Conservation (phyloP, 2,113 vertebrate genomes). For the Ammodramus savannarum region DNA sequence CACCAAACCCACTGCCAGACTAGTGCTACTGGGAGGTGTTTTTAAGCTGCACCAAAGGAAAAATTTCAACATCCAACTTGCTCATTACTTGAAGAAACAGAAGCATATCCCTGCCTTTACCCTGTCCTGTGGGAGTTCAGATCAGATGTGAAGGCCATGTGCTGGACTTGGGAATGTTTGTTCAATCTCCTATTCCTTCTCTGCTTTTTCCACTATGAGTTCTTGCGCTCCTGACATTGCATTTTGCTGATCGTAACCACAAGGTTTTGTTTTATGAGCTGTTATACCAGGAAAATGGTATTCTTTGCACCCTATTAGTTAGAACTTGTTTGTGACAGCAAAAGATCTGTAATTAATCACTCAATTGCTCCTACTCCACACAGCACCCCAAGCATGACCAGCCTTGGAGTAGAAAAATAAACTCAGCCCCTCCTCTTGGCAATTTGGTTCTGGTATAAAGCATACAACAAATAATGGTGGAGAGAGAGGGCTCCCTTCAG, state of each 20-base stretch:
- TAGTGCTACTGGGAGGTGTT: slow-evolving; percentile 44
- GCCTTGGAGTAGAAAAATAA: not conserved
- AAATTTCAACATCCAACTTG: slow-evolving; percentile 26
- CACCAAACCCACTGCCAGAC: slow-evolving; percentile 48
- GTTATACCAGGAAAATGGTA: slow-evolving; percentile 34
- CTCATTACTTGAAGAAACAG: slow-evolving; percentile 40
- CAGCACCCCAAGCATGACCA: not conserved
- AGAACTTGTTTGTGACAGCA: slow-evolving; percentile 23
- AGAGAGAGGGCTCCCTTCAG: not conserved
- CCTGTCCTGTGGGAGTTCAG: not conserved
- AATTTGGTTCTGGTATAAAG: not conserved
- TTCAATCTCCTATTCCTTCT: slow-evolving; percentile 32
- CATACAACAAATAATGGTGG: not conserved
- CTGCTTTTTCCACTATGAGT: not conserved
- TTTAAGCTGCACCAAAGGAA: slow-evolving; percentile 34
- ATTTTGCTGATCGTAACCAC: slow-evolving; percentile 42
- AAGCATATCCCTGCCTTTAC: not conserved
- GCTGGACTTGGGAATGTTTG: slow-evolving; percentile 19
- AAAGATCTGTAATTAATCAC: not conserved
- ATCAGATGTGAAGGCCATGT: slow-evolving; percentile 1
- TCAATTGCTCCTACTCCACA: not conserved
- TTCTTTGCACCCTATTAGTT: slow-evolving; percentile 52
- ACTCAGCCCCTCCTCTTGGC: not conserved
- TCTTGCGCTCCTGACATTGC: not conserved
- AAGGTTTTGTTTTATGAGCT: slow-evolving; percentile 50